A percentile compares a stretch with the other conserved stretches of the same genome.
Conservation (phyloP, 2,113 vertebrate genomes). For the Clarias magur region DNA sequence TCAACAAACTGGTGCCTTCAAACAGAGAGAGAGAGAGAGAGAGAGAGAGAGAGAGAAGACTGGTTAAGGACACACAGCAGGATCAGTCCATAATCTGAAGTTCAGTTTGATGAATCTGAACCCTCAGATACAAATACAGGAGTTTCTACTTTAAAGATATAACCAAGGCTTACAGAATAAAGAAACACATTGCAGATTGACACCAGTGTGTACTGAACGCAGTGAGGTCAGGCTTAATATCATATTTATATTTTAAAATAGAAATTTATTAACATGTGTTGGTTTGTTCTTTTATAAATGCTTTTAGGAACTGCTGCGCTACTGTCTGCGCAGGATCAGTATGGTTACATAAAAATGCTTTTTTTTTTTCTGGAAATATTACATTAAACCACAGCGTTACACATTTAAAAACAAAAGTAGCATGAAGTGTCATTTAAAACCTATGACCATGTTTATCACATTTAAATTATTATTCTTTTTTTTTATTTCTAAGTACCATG, state of each 20-base stretch:
- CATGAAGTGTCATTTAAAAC: background rate
- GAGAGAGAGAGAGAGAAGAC: background rate
- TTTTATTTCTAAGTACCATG: background rate
- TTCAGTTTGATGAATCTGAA: background rate
- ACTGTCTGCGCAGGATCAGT: background rate
- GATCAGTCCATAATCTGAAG: background rate
- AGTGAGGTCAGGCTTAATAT: background rate
- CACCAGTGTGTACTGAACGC: background rate
- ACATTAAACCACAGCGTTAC: background rate
- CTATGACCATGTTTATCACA: background rate
- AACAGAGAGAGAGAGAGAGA: constrained; percentile 39
- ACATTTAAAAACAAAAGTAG: background rate
- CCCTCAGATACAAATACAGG: background rate
- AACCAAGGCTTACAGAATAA: background rate
- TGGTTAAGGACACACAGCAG: background rate
- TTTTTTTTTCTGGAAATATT: background rate
- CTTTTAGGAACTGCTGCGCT: background rate
- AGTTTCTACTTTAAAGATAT: background rate
- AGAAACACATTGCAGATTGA: background rate
- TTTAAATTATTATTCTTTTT: background rate
- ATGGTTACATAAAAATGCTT: background rate
- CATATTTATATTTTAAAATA: background rate
- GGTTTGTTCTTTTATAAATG: background rate
- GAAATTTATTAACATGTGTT: background rate
- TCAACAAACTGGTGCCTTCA: constrained; percentile 98